phyloP scores from a whole-genome alignment of 2,888 invertebrate species.

The Sympetrum striolatum region DNA sequence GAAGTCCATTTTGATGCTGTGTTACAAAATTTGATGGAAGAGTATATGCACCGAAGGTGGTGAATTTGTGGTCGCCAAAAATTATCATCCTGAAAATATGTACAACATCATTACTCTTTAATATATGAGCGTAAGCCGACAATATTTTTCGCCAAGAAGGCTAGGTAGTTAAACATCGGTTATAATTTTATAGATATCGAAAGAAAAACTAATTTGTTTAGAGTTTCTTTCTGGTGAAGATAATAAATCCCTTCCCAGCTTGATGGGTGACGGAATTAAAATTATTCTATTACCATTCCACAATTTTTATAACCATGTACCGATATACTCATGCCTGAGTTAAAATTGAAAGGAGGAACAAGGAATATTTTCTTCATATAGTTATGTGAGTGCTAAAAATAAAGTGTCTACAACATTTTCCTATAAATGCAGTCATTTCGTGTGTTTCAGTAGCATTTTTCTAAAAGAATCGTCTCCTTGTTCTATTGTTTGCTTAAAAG shows the following conservation, averaged over 20 bases:
- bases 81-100: slow-evolving; percentile 6
- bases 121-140: neutral
- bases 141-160: slow-evolving; percentile 10
- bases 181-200: slow-evolving; percentile 6
- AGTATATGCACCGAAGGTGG: slow-evolving; percentile 47
- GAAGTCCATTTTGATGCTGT: slow-evolving; percentile 48
- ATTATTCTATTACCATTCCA: neutral
- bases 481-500: too few species aligned
- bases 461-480: too few species aligned
- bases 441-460: too few species aligned
- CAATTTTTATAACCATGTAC: neutral
- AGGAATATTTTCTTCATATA: neutral
- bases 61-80: slow-evolving; percentile 25
- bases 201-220: neutral
- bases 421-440: too few species aligned
- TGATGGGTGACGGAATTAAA: neutral
- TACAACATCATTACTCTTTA: neutral
- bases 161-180: neutral
- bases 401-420: neutral
- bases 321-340: neutral
- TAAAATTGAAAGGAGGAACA: neutral
- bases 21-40: slow-evolving; percentile 47
- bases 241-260: neutral
- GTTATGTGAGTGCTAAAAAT: neutral
- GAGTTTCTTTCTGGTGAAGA: neutral